Conservation (phyloP, 2,888 invertebrate genomes). For the Tenthredo notha region DNA sequence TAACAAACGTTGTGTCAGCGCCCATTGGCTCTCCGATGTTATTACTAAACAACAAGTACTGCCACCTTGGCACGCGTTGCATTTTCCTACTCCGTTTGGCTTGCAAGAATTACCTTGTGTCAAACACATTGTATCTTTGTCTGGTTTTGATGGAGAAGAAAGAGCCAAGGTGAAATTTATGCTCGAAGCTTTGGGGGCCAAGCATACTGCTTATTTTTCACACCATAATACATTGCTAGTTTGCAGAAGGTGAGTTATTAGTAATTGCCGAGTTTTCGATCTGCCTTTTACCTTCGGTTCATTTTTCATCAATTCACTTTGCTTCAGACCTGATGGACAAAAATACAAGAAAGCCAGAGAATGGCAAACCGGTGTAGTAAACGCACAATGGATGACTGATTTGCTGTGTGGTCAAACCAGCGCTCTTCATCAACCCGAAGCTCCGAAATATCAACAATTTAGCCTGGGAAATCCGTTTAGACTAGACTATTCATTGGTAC, state of each 20-base stretch:
- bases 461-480: slow-evolving; percentile 89
- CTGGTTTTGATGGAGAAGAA: slow-evolving; percentile 95
- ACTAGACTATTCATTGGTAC: slow-evolving; percentile 92
- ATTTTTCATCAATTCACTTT: not conserved
- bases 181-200: slow-evolving; percentile 92
- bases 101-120: slow-evolving; percentile 86
- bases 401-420: slow-evolving; percentile 93
- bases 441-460: slow-evolving; percentile 93
- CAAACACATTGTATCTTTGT: slow-evolving; percentile 90
- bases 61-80: slow-evolving; percentile 96
- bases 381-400: slow-evolving; percentile 96
- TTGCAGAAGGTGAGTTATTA: slow-evolving; percentile 80
- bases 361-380: slow-evolving; percentile 95
- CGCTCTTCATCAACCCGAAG: slow-evolving; percentile 89
- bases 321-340: slow-evolving; percentile 87
- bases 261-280: not conserved
- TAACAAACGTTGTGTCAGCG: slow-evolving; percentile 88
- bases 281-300: not conserved
- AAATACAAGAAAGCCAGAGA: slow-evolving; percentile 95
- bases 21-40: slow-evolving; percentile 95
- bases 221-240: slow-evolving; percentile 89
- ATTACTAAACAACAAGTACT: slow-evolving; percentile 91
- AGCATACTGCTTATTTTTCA: slow-evolving; percentile 88
- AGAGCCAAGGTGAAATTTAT: slow-evolving; percentile 90
- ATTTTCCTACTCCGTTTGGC: slow-evolving; percentile 89